phyloP scores from a whole-genome alignment of 2,113 vertebrate genomes.

The Ginglymostoma cirratum region DNA sequence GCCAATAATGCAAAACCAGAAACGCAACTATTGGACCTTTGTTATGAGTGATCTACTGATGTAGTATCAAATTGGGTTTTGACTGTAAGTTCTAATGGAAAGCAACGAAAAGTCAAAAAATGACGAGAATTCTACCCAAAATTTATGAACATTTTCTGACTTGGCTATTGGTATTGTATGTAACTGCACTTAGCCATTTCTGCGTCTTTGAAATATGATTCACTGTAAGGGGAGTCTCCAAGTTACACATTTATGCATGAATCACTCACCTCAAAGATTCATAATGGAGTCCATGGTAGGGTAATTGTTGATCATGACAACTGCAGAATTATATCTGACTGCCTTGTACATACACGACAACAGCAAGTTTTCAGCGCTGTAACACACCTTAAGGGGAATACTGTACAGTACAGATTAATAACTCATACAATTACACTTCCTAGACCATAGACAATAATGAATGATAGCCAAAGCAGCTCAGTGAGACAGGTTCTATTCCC shows the following conservation, averaged over 20 bases:
- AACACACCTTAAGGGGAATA: background rate
- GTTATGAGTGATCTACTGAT: background rate
- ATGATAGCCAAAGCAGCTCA: background rate
- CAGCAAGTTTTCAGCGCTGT: background rate
- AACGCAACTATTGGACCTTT: background rate
- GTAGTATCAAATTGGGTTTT: background rate
- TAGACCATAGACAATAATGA: background rate
- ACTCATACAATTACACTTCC: background rate
- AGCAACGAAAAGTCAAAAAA: background rate
- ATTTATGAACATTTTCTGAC: background rate
- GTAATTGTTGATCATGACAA: background rate
- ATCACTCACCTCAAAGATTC: background rate
- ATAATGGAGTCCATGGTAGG: background rate
- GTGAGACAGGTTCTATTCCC: background rate
- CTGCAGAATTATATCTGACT: background rate
- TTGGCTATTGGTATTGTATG: background rate
- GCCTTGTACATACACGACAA: background rate
- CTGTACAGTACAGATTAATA: background rate
- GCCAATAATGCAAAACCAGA: background rate
- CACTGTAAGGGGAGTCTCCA: background rate
- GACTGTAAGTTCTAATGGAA: background rate
- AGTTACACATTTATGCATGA: background rate
- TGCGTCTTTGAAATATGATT: background rate
- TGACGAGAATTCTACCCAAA: background rate
- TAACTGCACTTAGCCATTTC: background rate